Base-by-base conservation (phyloP, 2,797 vertebrate species). In the Iguana delicatissima region DNA sequence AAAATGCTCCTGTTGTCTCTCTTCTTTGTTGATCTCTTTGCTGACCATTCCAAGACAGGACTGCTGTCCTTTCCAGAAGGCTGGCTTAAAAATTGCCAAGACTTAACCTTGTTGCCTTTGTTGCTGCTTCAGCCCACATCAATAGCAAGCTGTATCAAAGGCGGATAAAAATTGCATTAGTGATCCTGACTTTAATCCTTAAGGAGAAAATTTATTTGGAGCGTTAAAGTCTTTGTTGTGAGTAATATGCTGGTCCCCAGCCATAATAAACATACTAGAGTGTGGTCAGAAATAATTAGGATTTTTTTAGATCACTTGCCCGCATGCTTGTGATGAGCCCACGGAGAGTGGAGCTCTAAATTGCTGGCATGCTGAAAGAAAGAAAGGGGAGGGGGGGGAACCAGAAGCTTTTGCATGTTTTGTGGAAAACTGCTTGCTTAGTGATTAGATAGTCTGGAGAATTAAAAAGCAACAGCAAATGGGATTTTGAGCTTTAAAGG, bases 121-220 rank as follows among this genome's bases (percentile, higher is more conserved):
- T 38, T 92, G 90, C 6, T 7, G 73, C 29, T 80, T 91, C 82
- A 84, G 81, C 90, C 90, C 80, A 2, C 84, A 79, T 91, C 93
- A 64, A 4, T 69, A 59, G 59, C 91, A 90, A 26, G 32, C 84
- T 93, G 86, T 84, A 93, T 92, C 93, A 91, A 72, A 93, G 69
- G 89, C 86, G 87, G 90, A 89, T 92, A 93, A 91, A 89, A 93
- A 95, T 67, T 89, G 88, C 90, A 91, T 93, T 93, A 93, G 86
- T 22, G 46, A 87, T 91, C 92, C 26, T 90, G 1, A 0, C 91
- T 92, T 89, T 88, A 93, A 94, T 94, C 89, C 62, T 81, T 83
- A n/a, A 86, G 42, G 92, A 89, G 91, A 93, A 84, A 93, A 72
- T 20, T 24, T 85, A 79, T 87, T 92, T 92, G 87, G 89, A 80